Conservation (phyloP, 92 coral and sea anemone species). For the Palythoa grandiflora region DNA sequence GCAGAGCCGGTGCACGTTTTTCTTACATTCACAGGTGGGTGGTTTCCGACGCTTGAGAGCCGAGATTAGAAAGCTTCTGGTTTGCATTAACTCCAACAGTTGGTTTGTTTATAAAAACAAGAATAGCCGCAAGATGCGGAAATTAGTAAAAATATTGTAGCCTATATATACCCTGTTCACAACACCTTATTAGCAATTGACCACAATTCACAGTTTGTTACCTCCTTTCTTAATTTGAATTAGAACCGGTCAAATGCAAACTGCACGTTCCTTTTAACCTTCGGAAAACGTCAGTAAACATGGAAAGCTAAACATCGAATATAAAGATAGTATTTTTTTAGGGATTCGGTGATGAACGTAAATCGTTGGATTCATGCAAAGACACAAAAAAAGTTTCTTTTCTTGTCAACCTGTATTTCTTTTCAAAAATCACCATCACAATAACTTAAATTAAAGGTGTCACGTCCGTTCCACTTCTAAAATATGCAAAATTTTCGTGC, state of each 20-base stretch:
- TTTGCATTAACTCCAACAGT: constrained; percentile 33
- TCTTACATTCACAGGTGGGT: not conserved
- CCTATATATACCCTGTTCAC: not conserved
- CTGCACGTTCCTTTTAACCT: not conserved
- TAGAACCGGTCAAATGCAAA: not conserved
- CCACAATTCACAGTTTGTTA: not conserved
- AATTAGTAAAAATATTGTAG: not conserved
- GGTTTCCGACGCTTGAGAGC: not conserved
- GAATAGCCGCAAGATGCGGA: constrained; percentile 14
- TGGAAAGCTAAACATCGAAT: not conserved
- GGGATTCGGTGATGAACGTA: too few relatives aligned
- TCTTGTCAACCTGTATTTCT: too few relatives aligned
- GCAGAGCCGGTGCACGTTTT: not conserved
- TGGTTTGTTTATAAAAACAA: constrained; percentile 26
- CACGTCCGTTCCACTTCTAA: too few relatives aligned
- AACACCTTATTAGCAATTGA: constrained; percentile 26
- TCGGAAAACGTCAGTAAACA: not conserved
- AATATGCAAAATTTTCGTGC: too few relatives aligned
- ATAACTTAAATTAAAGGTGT: too few relatives aligned
- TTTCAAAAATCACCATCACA: too few relatives aligned
- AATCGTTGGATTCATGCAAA: too few relatives aligned
- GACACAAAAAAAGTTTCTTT: too few relatives aligned
- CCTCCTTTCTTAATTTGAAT: not conserved
- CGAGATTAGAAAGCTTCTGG: not conserved
- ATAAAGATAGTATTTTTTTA: too few relatives aligned